Percentiles rank a stretch among this genome's conserved stretches.
Evolutionary conservation across 1,140 invertebrate species (phyloP).

Genomic region (Marisa cornuarietis): DNA sequence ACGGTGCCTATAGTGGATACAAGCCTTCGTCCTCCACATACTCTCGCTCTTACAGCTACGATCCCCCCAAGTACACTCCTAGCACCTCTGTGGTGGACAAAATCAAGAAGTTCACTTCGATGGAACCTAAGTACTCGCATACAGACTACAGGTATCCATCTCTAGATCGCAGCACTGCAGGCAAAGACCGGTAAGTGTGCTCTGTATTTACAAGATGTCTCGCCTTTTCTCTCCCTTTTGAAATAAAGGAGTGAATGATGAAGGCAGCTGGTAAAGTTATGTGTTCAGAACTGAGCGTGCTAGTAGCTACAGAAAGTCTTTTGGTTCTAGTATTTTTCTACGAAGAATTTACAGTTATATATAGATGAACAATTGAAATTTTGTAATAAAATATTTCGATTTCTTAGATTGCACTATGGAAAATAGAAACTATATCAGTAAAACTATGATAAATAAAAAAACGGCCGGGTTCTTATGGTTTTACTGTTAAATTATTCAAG

Average conservation of each 20-base stretch:
- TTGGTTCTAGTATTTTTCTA: no score
- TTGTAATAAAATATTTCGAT: no score
- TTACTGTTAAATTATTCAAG: no score
- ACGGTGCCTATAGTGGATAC: slow-evolving; percentile 31
- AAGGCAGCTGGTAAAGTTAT: not conserved
- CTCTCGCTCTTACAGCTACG: slow-evolving; percentile 39
- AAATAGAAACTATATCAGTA: no score
- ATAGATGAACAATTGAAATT: no score
- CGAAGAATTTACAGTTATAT: no score
- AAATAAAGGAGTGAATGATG: not conserved
- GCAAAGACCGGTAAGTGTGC: slow-evolving; percentile 36
- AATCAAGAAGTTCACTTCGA: slow-evolving; percentile 41
- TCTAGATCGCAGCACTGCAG: slow-evolving; percentile 35
- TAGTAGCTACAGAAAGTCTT: no score
- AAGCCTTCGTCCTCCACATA: slow-evolving; percentile 30
- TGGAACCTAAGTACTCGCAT: slow-evolving; percentile 25
- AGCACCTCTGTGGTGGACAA: slow-evolving; percentile 37
- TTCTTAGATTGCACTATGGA: no score
- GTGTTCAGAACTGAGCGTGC: no score
- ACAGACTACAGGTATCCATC: slow-evolving; percentile 42
- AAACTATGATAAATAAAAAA: no score
- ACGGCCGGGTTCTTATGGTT: no score
- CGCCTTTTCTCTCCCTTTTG: not conserved
- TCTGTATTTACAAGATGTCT: not conserved
- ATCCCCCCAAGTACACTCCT: slow-evolving; percentile 27